These are phyloP conservation scores for Macquaria australasica DNA, from an alignment of 2,113 vertebrate species.

Conservation along the genomic window DNA sequence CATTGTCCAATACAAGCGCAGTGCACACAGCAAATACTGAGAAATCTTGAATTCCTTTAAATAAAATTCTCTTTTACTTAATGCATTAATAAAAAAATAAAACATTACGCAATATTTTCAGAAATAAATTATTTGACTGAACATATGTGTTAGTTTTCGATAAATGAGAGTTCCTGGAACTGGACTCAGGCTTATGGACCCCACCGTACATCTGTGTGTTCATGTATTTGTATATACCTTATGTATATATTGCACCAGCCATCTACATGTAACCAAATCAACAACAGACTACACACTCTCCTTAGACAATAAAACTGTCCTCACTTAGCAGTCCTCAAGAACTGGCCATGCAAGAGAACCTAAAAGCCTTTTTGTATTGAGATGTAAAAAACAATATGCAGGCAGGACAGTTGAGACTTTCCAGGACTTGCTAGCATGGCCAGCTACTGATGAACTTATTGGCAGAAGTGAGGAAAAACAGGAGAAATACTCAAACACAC, in stretches of 20 bases:
- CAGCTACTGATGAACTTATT: background rate
- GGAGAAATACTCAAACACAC: conserved; percentile 2
- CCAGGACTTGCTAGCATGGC: conserved; percentile 14
- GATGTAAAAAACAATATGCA: conserved; percentile 6
- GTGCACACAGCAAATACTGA: background rate
- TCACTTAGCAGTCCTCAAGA: conserved; percentile 6
- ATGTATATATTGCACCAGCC: conserved; percentile 76
- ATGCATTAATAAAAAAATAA: background rate
- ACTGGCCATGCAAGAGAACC: conserved; percentile 22
- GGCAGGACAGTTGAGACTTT: conserved; percentile 22
- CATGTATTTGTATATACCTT: conserved; percentile 78
- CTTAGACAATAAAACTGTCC: conserved; percentile 24
- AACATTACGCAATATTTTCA: background rate
- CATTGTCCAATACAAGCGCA: background rate
- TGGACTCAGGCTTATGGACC: conserved; percentile 48
- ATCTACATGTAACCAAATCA: conserved; percentile 16
- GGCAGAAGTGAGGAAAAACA: conserved; percentile 15
- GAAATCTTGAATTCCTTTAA: background rate
- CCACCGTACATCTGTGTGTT: conserved; percentile 69
- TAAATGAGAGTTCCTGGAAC: background rate
- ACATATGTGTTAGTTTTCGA: background rate
- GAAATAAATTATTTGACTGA: background rate
- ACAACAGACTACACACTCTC: background rate
- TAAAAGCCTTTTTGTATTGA: conserved; percentile 4
- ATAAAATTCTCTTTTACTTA: background rate